Conservation (phyloP, 2,888 invertebrate species). For the Ormyrus pomaceus region DNA sequence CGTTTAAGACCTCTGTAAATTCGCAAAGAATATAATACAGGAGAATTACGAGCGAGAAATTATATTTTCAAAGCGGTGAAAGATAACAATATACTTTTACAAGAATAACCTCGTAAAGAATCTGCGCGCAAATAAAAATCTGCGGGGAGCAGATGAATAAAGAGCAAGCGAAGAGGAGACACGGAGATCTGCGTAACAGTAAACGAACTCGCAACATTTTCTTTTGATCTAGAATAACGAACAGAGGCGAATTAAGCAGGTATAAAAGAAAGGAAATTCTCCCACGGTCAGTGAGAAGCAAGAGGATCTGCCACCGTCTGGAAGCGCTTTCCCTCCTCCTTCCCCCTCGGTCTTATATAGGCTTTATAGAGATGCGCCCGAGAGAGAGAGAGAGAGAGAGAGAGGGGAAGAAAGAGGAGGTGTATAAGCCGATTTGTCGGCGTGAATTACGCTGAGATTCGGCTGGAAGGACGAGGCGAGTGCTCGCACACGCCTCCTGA, state of each 20-base stretch:
- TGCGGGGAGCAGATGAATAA: too few species aligned
- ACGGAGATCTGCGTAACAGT: neutral
- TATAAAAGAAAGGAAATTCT: slow-evolving; percentile 13
- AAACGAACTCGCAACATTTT: slow-evolving; percentile 2
- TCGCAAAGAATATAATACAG: too few species aligned
- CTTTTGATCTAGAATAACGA: slow-evolving; percentile 37
- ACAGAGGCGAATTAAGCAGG: slow-evolving; percentile 23
- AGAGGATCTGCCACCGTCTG: slow-evolving; percentile 32
- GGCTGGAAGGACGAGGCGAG: slow-evolving; percentile 13
- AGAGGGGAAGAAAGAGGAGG: neutral
- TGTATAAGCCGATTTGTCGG: slow-evolving; percentile 50
- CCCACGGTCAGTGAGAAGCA: slow-evolving; percentile 35
- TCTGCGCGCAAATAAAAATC: too few species aligned
- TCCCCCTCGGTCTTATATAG: too few species aligned
- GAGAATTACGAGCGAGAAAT: too few species aligned
- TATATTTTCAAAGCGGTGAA: too few species aligned
- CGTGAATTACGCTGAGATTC: slow-evolving; percentile 50
- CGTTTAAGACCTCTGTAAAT: too few species aligned
- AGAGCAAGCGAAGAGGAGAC: too few species aligned
- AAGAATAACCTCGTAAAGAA: too few species aligned
- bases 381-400: slow-evolving; percentile 10
- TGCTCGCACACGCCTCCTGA: slow-evolving; percentile 6
- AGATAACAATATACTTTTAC: too few species aligned
- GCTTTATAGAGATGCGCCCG: neutral
- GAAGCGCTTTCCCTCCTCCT: neutral